A percentile compares a stretch with the other conserved stretches of the same genome.
Evolutionary conservation across 2,797 vertebrate genomes (phyloP).

Genomic region (Etheostoma perlongum): DNA sequence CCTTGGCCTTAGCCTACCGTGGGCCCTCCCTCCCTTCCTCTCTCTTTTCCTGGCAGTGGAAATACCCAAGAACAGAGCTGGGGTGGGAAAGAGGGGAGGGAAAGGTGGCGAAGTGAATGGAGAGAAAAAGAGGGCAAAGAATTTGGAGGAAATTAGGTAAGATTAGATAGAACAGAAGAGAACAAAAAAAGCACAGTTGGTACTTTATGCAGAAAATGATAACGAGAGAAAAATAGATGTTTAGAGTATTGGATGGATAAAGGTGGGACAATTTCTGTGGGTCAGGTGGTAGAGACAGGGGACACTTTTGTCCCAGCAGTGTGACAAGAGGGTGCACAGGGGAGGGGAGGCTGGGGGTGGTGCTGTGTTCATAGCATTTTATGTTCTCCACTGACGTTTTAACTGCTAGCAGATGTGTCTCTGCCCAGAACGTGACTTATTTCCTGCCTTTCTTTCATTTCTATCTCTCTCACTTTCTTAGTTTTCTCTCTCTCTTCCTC

Average conservation of each 20-base stretch:
- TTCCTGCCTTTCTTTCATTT: slow-evolving; percentile 67
- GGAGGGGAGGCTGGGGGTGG: slow-evolving; percentile 38
- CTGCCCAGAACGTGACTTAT: slow-evolving; percentile 70
- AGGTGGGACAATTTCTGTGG: background rate
- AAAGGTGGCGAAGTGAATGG: slow-evolving; percentile 17
- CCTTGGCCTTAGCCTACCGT: slow-evolving; percentile 36
- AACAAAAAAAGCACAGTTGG: background rate
- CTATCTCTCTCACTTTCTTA: slow-evolving; percentile 14
- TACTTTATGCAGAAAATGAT: background rate
- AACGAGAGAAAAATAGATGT: background rate
- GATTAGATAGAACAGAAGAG: background rate
- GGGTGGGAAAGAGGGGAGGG: slow-evolving; percentile 3
- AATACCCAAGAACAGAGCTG: slow-evolving; percentile 43
- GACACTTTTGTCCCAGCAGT: slow-evolving; percentile 52
- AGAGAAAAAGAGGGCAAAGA: slow-evolving; percentile 17
- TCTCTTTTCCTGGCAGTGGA: slow-evolving; percentile 42
- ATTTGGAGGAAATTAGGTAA: background rate
- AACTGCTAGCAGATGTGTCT: slow-evolving; percentile 81
- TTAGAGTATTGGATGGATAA: background rate
- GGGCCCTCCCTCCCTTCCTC: slow-evolving; percentile 34
- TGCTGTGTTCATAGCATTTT: slow-evolving; percentile 63
- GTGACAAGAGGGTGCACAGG: slow-evolving; percentile 40
- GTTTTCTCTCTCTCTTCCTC: background rate
- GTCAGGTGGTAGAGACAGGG: slow-evolving; percentile 45
- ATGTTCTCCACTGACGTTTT: slow-evolving; percentile 73